Base-by-base conservation (phyloP, 2,113 vertebrate species). In the Tragulus kanchil region DNA sequence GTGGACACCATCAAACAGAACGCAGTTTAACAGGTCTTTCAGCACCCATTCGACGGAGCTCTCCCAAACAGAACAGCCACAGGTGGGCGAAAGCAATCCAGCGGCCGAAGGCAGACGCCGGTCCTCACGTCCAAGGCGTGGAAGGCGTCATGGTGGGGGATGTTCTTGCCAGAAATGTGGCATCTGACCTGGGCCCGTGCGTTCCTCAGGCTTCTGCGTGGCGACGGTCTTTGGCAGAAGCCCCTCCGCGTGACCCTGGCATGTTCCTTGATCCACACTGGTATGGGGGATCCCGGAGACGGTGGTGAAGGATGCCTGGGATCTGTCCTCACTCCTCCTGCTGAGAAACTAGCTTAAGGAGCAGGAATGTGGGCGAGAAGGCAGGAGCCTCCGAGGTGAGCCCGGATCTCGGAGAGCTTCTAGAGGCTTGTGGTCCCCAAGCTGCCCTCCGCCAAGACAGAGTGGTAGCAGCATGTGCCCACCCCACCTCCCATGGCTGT, bases 381-480 rank as follows among this genome's bases (percentile, higher is more conserved):
- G 2, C 36, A 25, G 42, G 21, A 56, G 69, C 15, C 54, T 45
- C 8, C 75, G n/a, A 26, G 26, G 15, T 16, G 10, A 90, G 19
- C 52, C 64, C 48, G 58, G 79, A 88, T 4, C 21, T 19, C 50
- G 88, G 42, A 31, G 14, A 15, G 4, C 14, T 56, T 61, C 36
- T 69, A 23, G 56, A 45, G 10, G 14, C 21, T 5, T 23, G 31
- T 21, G 36, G 28, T 16, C 17, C 54, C 15, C 42, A 77, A 13
- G 58, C 48, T 94, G 77, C 28, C 26, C 82, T 62, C 52, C 10
- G 19, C n/a, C 45, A 62, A 59, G 58, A 69, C 15, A n/a, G 25
- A 1, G 0, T 4, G 14, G n/a, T 2, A 54, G 83, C 1, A 52
- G 52, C 11, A 28, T 21, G 65, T 12, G 3, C 25, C 11, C 3